Evolutionary conservation across 2,888 invertebrate species (phyloP).

Genomic region (Leucoma salicis): DNA sequence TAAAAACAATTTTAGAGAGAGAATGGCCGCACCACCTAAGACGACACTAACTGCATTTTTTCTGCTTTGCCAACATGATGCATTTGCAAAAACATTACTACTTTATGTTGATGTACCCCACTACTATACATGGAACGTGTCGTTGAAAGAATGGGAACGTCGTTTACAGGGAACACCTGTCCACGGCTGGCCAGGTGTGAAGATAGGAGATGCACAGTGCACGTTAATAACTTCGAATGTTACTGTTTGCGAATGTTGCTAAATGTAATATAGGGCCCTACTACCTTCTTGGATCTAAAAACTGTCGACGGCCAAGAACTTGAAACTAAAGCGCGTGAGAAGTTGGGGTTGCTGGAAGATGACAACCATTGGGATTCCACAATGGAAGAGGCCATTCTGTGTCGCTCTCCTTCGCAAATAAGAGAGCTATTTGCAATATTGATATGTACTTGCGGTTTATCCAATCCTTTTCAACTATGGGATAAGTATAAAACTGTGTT

Average conservation of each 20-base stretch:
- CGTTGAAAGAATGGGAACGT: neutral
- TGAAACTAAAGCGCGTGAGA: conserved; percentile 29
- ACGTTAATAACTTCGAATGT: conserved; percentile 1
- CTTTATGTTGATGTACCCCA: conserved; percentile 28
- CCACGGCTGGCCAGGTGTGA: conserved; percentile 3
- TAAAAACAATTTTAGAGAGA: neutral
- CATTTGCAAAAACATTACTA: conserved; percentile 18
- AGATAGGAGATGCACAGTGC: conserved; percentile 1
- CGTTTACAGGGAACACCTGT: neutral
- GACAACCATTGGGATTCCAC: conserved; percentile 34
- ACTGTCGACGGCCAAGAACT: conserved; percentile 14
- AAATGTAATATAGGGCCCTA: neutral
- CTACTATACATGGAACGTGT: neutral
- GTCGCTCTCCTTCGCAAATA: neutral
- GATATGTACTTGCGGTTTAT: conserved; percentile 1
- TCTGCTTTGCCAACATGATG: neutral
- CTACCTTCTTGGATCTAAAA: conserved; percentile 14
- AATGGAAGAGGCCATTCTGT: conserved; percentile 12
- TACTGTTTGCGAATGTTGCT: neutral
- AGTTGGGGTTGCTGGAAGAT: conserved; percentile 36
- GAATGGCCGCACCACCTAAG: neutral
- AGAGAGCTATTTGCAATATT: neutral
- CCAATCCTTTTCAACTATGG: conserved; percentile 1
- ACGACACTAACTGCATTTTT: conserved; percentile 1
- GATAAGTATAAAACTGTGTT: neutral